Percentiles rank a stretch among this genome's conserved stretches.
These are phyloP conservation scores for Chloropsis cyanopogon DNA, from an alignment of 2,113 vertebrate species.

Conservation along the genomic window DNA sequence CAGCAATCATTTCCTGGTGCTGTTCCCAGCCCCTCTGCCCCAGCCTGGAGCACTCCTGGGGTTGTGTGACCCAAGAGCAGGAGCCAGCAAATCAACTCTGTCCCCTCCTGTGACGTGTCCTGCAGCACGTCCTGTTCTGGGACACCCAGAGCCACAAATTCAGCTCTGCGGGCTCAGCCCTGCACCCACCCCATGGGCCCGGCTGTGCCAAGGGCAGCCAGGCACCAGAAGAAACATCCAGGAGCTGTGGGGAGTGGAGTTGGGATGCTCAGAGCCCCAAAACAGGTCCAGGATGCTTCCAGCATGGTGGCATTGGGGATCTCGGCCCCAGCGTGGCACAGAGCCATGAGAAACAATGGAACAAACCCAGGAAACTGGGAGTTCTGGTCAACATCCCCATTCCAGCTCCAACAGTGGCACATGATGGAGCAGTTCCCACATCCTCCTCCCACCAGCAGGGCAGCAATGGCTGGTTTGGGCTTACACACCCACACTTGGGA, in stretches of 20 bases:
- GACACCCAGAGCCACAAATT: neutral
- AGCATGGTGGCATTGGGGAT: rapidly evolving
- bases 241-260: rapidly evolving
- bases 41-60: neutral
- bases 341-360: neutral
- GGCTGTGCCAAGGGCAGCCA: neutral
- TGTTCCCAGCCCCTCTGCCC: neutral
- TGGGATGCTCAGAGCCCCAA: neutral
- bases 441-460: neutral
- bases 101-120: neutral
- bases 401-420: neutral
- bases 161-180: neutral
- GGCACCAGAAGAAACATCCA: neutral
- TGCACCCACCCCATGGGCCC: rapidly evolving
- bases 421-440: rapidly evolving
- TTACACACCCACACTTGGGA: neutral
- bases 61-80: neutral
- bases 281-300: neutral
- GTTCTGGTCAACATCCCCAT: neutral
- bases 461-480: neutral
- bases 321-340: rapidly evolving
- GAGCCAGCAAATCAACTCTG: neutral
- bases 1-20: neutral
- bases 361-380: neutral
- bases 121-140: neutral